phyloP scores from a whole-genome alignment of 2,113 vertebrate genomes.

The Polypterus senegalus region DNA sequence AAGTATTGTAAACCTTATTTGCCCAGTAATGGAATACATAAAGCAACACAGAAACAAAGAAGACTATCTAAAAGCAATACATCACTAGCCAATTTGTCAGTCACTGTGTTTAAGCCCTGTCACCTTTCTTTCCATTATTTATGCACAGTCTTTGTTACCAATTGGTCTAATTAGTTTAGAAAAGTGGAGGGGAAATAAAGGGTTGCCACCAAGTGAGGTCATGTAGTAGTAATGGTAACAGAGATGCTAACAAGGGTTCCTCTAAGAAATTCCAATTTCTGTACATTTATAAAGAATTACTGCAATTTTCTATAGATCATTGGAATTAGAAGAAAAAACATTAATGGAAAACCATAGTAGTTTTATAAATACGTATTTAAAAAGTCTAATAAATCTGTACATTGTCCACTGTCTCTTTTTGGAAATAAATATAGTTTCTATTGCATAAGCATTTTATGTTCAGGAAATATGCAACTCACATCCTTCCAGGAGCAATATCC shows the following conservation, averaged over 20 bases:
- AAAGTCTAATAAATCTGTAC: too few species aligned
- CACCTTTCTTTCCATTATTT: conserved; percentile 50
- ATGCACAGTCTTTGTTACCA: conserved; percentile 36
- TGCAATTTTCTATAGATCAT: too few species aligned
- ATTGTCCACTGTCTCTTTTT: too few species aligned
- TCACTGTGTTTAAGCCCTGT: conserved; percentile 35
- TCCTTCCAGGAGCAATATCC: background rate
- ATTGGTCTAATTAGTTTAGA: conserved; percentile 25
- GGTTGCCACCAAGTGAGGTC: background rate
- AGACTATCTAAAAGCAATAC: conserved; percentile 49
- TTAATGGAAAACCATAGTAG: too few species aligned
- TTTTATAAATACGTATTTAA: too few species aligned
- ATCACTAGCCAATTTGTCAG: conserved; percentile 52
- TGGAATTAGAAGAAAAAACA: too few species aligned
- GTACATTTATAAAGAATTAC: too few species aligned
- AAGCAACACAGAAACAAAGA: conserved; percentile 48
- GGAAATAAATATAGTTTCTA: background rate
- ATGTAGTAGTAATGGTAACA: background rate
- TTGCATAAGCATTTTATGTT: background rate
- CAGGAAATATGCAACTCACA: background rate
- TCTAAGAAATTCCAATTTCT: too few species aligned
- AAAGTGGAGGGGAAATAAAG: background rate
- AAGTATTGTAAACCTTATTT: conserved; percentile 26
- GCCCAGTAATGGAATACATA: conserved; percentile 47
- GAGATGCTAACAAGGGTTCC: too few species aligned